Evolutionary conservation across 2,113 vertebrate genomes (phyloP).

Genomic region (Pelobates fuscus): DNA sequence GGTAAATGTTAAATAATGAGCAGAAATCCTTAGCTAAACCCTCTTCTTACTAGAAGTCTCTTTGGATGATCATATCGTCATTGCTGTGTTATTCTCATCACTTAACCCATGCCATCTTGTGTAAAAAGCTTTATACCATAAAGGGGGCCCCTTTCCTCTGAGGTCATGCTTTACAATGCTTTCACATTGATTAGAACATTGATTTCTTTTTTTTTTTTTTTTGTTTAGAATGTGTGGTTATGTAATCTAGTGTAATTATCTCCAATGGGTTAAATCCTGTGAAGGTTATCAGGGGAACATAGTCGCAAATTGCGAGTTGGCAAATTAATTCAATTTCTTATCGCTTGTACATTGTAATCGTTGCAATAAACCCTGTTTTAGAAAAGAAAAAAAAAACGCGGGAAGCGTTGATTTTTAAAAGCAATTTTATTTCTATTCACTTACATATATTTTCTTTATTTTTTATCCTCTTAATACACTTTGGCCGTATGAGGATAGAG

Average conservation of each 20-base stretch:
- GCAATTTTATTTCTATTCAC: too few species aligned
- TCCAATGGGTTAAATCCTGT: conserved; percentile 19
- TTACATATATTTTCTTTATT: neutral
- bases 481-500: conserved; percentile 10
- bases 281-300: conserved; percentile 21
- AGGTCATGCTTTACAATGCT: neutral
- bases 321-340: conserved; percentile 13
- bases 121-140: too few species aligned
- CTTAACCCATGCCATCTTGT: too few species aligned
- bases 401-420: too few species aligned
- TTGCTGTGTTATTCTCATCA: neutral
- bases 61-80: too few species aligned
- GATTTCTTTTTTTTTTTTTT: conserved; percentile 5
- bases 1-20: too few species aligned
- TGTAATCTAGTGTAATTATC: conserved; percentile 21
- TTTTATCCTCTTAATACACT: conserved; percentile 2
- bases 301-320: conserved; percentile 4
- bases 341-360: neutral
- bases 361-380: neutral
- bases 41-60: too few species aligned
- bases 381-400: too few species aligned
- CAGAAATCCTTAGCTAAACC: too few species aligned
- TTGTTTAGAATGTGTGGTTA: neutral
- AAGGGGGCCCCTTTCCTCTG: too few species aligned
- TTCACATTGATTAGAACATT: conserved; percentile 4